A percentile compares a stretch with the other conserved stretches of the same genome.
Evolutionary conservation across 23 tunicate species (phyloP).

Genomic region (Corella eumyota): DNA sequence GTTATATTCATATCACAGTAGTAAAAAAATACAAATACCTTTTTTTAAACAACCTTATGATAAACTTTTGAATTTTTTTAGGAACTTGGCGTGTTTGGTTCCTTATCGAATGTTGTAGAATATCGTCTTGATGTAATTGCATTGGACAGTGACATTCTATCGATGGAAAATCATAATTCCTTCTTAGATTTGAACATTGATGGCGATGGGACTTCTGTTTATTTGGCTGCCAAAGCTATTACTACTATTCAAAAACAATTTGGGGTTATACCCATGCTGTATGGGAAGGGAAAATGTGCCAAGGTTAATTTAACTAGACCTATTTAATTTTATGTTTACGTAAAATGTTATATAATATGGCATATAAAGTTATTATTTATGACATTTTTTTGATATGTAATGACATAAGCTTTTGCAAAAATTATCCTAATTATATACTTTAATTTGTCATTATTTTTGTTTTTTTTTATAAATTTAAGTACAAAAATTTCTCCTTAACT

Average conservation of each 20-base stretch:
- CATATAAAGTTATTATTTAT: background rate
- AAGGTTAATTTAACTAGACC: conserved; percentile 55
- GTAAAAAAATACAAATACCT: too few relatives aligned
- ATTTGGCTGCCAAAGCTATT: conserved; percentile 59
- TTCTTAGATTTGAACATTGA: conserved; percentile 49
- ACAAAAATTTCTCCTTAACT: too few relatives aligned
- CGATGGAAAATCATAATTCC: conserved; percentile 50
- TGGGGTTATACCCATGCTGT: conserved; percentile 64
- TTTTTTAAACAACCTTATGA: too few relatives aligned
- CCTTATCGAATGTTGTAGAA: conserved; percentile 51
- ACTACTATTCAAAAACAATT: conserved; percentile 49
- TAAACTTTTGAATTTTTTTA: too few relatives aligned
- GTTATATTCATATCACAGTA: too few relatives aligned
- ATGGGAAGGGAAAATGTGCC: conserved; percentile 67
- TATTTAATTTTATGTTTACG: too few relatives aligned
- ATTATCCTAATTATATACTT: too few relatives aligned
- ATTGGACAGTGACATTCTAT: conserved; percentile 65
- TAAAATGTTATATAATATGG: background rate
- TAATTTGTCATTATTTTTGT: too few relatives aligned
- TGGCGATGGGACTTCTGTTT: conserved; percentile 58
- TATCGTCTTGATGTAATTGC: conserved; percentile 67
- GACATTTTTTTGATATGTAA: background rate
- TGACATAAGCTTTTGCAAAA: background rate
- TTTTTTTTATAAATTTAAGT: too few relatives aligned
- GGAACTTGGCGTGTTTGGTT: conserved; percentile 79